Evolutionary conservation across 2,888 invertebrate genomes (phyloP).

Genomic region (Tinea pellionella): DNA sequence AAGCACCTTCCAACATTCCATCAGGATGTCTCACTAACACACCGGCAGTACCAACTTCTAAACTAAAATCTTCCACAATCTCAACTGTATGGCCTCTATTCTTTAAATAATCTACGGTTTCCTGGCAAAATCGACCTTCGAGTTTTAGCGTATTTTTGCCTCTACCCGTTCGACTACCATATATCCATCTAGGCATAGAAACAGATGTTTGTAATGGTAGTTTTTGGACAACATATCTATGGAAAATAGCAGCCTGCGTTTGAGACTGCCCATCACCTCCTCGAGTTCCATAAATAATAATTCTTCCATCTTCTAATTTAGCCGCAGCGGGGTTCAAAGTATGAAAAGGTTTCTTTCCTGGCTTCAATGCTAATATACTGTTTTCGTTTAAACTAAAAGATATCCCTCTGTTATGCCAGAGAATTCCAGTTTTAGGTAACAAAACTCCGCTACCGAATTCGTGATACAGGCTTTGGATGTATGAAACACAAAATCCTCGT

Average conservation of each 20-base stretch:
- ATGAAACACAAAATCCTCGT: slow-evolving; percentile 55
- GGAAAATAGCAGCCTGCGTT: slow-evolving; percentile 55
- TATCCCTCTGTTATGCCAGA: slow-evolving; percentile 53
- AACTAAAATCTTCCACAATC: slow-evolving; percentile 32
- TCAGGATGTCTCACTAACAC: slow-evolving; percentile 41
- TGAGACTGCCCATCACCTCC: slow-evolving; percentile 59
- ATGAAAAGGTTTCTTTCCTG: slow-evolving; percentile 54
- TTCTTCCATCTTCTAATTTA: slow-evolving; percentile 45
- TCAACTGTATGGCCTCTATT: slow-evolving; percentile 38
- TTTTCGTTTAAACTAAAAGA: slow-evolving; percentile 36
- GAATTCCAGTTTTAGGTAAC: slow-evolving; percentile 49
- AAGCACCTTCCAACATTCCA: slow-evolving; percentile 52
- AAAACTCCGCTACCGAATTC: slow-evolving; percentile 47
- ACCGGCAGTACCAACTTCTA: slow-evolving; percentile 45
- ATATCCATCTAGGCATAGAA: slow-evolving; percentile 48
- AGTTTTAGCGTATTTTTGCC: slow-evolving; percentile 29
- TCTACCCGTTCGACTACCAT: slow-evolving; percentile 32
- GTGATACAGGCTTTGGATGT: slow-evolving; percentile 52
- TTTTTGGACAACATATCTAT: slow-evolving; percentile 49
- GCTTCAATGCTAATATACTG: slow-evolving; percentile 35
- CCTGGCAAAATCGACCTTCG: slow-evolving; percentile 40
- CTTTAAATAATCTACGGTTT: slow-evolving; percentile 38
- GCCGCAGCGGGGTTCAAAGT: slow-evolving; percentile 54
- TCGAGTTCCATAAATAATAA: slow-evolving; percentile 49
- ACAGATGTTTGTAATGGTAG: slow-evolving; percentile 37